Evolutionary conservation across 2,113 vertebrate species (phyloP).

Genomic region (Indicator indicator): DNA sequence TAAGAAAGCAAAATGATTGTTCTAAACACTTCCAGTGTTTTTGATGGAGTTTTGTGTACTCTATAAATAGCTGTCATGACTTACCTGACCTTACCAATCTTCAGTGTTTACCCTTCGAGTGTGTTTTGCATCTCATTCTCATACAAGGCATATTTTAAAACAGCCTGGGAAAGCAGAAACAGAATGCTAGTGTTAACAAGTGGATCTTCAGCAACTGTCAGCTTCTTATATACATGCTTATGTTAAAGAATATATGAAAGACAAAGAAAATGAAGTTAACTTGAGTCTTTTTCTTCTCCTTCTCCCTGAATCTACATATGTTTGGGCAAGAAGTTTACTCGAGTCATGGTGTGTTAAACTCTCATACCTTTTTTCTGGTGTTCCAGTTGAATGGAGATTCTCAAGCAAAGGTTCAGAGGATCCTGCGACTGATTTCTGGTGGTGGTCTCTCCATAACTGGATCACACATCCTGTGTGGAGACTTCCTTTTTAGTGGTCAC

Average conservation of each 20-base stretch:
- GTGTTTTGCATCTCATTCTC: not conserved
- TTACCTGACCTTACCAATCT: not conserved
- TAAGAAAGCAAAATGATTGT: too few species aligned
- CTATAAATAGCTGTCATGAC: not conserved
- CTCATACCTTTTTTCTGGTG: not conserved
- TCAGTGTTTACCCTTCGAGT: not conserved
- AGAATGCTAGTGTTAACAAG: not conserved
- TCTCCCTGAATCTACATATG: fast-evolving
- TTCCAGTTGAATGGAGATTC: slow-evolving; percentile 91
- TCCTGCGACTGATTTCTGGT: slow-evolving; percentile 91
- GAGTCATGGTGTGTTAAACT: fast-evolving
- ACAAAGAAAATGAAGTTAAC: not conserved
- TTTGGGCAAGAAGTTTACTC: not conserved
- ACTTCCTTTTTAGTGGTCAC: slow-evolving; percentile 97
- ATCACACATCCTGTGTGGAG: slow-evolving; percentile 94
- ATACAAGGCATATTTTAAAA: not conserved
- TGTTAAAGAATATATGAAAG: not conserved
- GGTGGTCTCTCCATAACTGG: slow-evolving; percentile 94
- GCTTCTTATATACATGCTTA: not conserved
- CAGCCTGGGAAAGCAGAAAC: not conserved
- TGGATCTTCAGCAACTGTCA: not conserved
- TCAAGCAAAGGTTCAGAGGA: slow-evolving; percentile 90
- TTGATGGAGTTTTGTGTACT: not conserved
- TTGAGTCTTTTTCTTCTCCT: not conserved
- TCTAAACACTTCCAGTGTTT: too few species aligned